These are phyloP conservation scores for Periophthalmus magnuspinnatus DNA, from an alignment of 2,797 vertebrate species.

Conservation along the genomic window DNA sequence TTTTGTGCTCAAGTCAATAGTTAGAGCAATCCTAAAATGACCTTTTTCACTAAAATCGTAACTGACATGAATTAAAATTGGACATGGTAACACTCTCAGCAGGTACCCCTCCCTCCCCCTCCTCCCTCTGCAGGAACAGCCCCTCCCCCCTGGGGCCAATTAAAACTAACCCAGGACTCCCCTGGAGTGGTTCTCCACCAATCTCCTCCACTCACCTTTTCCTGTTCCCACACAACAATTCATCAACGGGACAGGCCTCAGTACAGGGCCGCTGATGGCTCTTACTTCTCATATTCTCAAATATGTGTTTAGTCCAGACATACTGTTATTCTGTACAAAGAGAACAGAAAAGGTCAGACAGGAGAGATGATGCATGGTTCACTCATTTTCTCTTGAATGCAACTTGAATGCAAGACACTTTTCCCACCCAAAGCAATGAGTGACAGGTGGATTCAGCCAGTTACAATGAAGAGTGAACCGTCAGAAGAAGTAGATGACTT, in stretches of 20 bases:
- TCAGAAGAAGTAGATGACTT: no score
- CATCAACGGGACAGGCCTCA: neutral
- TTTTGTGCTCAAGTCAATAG: no score
- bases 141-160: slow-evolving; percentile 69
- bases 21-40: neutral
- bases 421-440: no score
- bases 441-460: no score
- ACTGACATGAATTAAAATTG: neutral
- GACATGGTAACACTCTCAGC: neutral
- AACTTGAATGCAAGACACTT: no score
- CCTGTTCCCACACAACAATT: neutral
- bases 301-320: no score
- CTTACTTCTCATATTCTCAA: neutral
- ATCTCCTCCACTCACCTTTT: neutral
- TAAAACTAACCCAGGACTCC: slow-evolving; percentile 51
- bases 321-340: no score
- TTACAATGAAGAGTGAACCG: no score
- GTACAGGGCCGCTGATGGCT: neutral
- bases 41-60: neutral
- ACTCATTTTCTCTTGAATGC: no score
- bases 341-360: no score
- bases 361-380: no score
- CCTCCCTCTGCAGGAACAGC: slow-evolving; percentile 76
- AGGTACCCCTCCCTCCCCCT: neutral
- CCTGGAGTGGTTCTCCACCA: slow-evolving; percentile 47